These are phyloP conservation scores for Fringilla coelebs DNA, from an alignment of 2,797 vertebrate genomes.

Conservation along the genomic window DNA sequence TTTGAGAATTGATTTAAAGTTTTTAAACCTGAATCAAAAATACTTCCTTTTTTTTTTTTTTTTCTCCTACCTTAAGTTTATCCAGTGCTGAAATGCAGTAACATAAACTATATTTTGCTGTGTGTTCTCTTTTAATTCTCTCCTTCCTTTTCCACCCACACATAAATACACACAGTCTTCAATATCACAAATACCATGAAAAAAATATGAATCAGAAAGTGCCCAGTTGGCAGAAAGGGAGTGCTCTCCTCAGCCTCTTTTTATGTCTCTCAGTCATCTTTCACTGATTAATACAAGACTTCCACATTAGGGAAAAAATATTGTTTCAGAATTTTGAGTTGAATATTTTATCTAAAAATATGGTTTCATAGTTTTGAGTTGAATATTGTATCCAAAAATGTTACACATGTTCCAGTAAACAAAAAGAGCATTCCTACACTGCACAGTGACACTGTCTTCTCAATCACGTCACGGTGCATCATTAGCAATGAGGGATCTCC, in stretches of 20 bases:
- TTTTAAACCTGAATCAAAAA: background rate
- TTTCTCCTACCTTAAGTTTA: background rate
- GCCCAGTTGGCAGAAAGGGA: background rate
- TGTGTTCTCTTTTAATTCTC: background rate
- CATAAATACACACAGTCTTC: background rate
- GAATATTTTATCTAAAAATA: background rate
- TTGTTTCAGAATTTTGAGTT: background rate
- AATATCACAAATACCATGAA: background rate
- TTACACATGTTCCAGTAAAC: background rate
- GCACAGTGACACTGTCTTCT: background rate
- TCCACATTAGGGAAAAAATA: background rate
- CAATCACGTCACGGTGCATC: background rate
- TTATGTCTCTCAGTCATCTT: background rate
- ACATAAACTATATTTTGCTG: background rate
- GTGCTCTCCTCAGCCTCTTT: background rate
- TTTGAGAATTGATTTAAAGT: background rate
- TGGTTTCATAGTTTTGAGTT: background rate
- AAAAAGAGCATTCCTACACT: background rate
- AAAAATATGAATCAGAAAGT: background rate
- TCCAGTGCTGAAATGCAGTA: background rate
- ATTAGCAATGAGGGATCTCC: background rate
- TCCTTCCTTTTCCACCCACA: background rate
- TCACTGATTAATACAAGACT: background rate
- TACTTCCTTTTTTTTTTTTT: background rate
- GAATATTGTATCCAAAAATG: background rate